Base-by-base conservation (phyloP, 2,113 vertebrate species). In the Anthoscopus minutus region DNA sequence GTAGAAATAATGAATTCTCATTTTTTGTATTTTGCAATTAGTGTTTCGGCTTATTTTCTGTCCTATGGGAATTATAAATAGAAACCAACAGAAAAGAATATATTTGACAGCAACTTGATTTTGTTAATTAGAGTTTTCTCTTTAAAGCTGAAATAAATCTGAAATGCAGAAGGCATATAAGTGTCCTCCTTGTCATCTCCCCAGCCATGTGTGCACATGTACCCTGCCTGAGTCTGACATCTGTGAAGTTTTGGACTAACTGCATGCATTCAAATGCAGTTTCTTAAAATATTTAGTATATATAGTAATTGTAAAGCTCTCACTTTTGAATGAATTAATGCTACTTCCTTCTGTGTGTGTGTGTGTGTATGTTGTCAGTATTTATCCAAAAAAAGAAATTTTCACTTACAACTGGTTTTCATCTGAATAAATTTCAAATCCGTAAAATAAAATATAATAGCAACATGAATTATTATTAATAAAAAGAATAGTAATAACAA, bases 111-210 rank as follows among this genome's bases (percentile, higher is more conserved):
- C 28, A 54, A 45, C 23, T 60, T 1, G 0, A 2, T 74, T 74
- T 74, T 70, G 22, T 54, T 84, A 86, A 65, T 69, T 48, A 66
- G 80, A 67, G 5, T 61, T 73, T 81, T 62, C 15, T 35, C 42
- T 70, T 70, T 54, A 74, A 89, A 84, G 23, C 38, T 4, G 10
- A 74, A 87, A 45, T n/a, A 48, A 70, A 66, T 40, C n/a, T 57
- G 69, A 79, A 51, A 44, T 0, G 11, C 45, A 73, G 40, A 70
- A 84, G 47, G 47, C 16, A 35, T 6, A 6, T 0, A 5, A 18
- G 42, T 16, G 25, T 83, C 11, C 19, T 22, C 27, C 27, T 12
- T 1, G 0, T 10, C 0, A 0, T 18, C 7, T 71, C 14, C 12
- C 10, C 62, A 45, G 31, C 13, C 40, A 15, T 3, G 9, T 24